A percentile compares a stretch with the other conserved stretches of the same genome.
Evolutionary conservation across 2,797 vertebrate species (phyloP).

Genomic region (Limosa lapponica): DNA sequence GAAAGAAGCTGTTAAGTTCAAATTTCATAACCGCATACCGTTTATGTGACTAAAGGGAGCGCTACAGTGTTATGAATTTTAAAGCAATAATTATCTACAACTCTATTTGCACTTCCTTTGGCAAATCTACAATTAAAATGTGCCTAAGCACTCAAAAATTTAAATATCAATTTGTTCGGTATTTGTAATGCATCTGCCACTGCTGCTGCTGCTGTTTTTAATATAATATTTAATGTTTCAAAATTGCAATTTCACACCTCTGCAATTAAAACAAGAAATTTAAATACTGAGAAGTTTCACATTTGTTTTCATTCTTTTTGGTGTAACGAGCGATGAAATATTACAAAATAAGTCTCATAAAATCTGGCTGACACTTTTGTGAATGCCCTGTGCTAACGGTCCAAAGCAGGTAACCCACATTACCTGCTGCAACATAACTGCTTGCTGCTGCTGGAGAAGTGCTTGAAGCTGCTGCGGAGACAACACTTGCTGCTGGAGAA

Average conservation of each 20-base stretch:
- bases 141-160: conserved; percentile 63
- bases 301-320: conserved; percentile 14
- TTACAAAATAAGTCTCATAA: background rate
- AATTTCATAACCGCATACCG: conserved; percentile 58
- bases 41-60: conserved; percentile 58
- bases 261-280: background rate
- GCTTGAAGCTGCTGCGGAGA: conserved; percentile 99
- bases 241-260: background rate
- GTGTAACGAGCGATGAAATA: background rate
- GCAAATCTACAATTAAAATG: conserved; percentile 70
- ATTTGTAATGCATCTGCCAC: conserved; percentile 41
- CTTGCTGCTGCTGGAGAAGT: conserved; percentile 98
- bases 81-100: conserved; percentile 66
- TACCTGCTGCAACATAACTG: conserved; percentile 99
- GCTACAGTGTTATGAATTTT: conserved; percentile 57
- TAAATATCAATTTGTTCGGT: conserved; percentile 61
- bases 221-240: background rate
- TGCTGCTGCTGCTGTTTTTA: conserved; percentile 28
- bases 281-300: background rate
- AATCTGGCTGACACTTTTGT: background rate
- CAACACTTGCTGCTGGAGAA: conserved; percentile 98
- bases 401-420: conserved; percentile 79
- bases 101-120: conserved; percentile 67
- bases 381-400: conserved; percentile 15
- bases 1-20: conserved; percentile 47